These are phyloP conservation scores for Sceloporus tristichus DNA, from an alignment of 2,113 vertebrate species.

Conservation along the genomic window DNA sequence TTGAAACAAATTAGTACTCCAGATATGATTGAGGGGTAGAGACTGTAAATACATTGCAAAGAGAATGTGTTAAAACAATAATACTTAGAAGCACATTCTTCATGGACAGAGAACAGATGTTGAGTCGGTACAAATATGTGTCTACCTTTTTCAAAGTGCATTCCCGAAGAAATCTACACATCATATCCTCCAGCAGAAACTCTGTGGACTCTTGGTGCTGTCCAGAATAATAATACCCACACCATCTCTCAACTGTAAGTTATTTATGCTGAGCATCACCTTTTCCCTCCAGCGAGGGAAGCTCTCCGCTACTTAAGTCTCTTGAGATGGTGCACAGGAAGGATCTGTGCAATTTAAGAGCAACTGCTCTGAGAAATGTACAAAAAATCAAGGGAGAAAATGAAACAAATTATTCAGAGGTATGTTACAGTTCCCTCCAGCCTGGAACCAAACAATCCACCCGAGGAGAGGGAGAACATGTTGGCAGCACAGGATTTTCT, in stretches of 20 bases:
- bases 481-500: background rate
- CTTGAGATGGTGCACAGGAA: background rate
- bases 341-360: background rate
- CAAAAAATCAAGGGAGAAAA: background rate
- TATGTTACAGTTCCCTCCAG: background rate
- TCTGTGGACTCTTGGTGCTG: background rate
- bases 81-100: background rate
- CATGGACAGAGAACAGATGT: conserved; percentile 8
- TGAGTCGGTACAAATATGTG: conserved; percentile 8
- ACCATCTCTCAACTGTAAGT: background rate
- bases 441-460: background rate
- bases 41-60: background rate
- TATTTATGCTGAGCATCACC: conserved; percentile 11
- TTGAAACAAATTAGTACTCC: background rate
- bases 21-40: background rate
- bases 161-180: background rate
- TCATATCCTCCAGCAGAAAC: conserved; percentile 3
- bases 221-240: conserved; percentile 13
- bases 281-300: conserved; percentile 6
- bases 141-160: background rate
- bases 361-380: background rate
- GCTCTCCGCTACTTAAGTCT: background rate
- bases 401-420: background rate
- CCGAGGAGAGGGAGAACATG: background rate
- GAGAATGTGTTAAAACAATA: background rate